These are phyloP conservation scores for Echinops telfairi DNA, from an alignment of 2,113 vertebrate species.

Conservation along the genomic window DNA sequence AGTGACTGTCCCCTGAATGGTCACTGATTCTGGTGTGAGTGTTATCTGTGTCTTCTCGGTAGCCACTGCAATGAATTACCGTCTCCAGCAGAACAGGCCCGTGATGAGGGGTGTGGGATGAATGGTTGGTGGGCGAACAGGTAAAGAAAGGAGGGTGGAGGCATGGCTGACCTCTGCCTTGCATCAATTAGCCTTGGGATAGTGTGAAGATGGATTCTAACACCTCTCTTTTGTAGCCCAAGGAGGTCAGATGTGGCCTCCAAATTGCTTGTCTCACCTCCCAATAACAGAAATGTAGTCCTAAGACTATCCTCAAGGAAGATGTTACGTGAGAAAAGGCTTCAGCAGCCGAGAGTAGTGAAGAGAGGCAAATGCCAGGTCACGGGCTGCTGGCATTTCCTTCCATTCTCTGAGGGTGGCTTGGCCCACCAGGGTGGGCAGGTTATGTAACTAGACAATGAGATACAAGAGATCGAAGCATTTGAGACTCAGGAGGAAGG, in stretches of 20 bases:
- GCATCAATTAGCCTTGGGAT: not conserved
- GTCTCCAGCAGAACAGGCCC: too few species aligned
- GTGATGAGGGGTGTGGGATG: not conserved
- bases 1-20: too few species aligned
- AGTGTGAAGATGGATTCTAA: not conserved
- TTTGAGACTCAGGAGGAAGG: not conserved
- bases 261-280: not conserved
- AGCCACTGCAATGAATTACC: too few species aligned
- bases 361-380: not conserved
- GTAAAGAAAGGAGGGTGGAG: not conserved
- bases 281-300: not conserved
- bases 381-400: not conserved
- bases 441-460: not conserved
- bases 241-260: not conserved
- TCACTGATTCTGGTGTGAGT: too few species aligned
- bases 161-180: not conserved
- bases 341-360: not conserved
- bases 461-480: conserved; percentile 2
- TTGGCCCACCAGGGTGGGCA: not conserved
- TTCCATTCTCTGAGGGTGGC: not conserved
- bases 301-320: not conserved
- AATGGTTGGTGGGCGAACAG: not conserved
- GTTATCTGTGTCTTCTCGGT: too few species aligned
- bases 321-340: not conserved
- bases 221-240: not conserved